Evolutionary conservation across 2,113 vertebrate genomes (phyloP), one percentile per base, ranked within the genome.

Genomic region (Illadopsis cleaveri): DNA sequence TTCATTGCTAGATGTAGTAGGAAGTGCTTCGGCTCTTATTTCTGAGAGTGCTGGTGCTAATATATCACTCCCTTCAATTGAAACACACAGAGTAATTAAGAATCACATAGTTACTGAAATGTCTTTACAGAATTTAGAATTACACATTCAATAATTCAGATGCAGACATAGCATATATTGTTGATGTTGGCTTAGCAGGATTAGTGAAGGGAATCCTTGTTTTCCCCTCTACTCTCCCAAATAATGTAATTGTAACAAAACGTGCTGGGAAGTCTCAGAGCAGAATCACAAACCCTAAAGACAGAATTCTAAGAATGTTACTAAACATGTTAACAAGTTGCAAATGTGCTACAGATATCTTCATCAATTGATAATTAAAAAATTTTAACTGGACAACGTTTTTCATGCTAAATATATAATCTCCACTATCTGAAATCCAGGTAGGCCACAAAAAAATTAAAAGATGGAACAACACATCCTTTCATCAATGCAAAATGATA

Each of bases 11-110:
- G 98, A 96, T 33, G 98, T 98, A 35, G 98, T 97, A n/a, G 99
- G 98, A 95, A 99, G 98, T 60, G 98, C 96, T 86, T 99, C 99
- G 0, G 98, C 97, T 82, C 98, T 97, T 45, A 98, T 94, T 97
- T 98, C 98, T 15, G 98, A 97, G 70, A 99, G 98, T 31, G 98
- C 91, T 4, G 99, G 98, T 78, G 99, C 98, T 70, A 99, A 98
- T 89, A 99, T 97, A 90, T 99, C 99, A 95, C 98, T 98, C 98
- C 97, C 94, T 98, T 94, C 50, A 90, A 97, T 72, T 82, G 61
- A 89, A 95, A 88, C 56, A 96, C 62, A 94, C 5, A 4, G 1
- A 89, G 37, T 31, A 73, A 92, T 62, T 83, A 82, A 88, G 33
- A 64, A 73, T 64, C 65, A 77, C n/a, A 58, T 42, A 50, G 57